A percentile compares a stretch with the other conserved stretches of the same genome.
Evolutionary conservation across 2,888 invertebrate species (phyloP).

Genomic region (Epinotia bilunana): DNA sequence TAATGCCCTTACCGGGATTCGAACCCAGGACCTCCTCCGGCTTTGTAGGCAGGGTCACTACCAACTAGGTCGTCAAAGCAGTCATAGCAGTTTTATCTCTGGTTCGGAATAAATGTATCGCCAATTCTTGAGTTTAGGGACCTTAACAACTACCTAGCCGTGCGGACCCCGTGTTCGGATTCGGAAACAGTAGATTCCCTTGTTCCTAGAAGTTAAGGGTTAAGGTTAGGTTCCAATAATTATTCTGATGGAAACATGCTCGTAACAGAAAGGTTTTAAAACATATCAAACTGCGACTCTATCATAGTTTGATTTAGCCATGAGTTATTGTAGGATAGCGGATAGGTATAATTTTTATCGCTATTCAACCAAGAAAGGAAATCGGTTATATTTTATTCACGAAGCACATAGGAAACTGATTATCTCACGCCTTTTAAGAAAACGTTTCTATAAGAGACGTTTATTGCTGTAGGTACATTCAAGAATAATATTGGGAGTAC

Average conservation of each 20-base stretch:
- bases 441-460: constrained; percentile 2
- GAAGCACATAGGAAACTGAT: constrained; percentile 27
- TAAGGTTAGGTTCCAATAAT: too few species aligned
- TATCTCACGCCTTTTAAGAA: constrained; percentile 30
- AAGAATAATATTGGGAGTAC: neutral
- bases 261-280: neutral
- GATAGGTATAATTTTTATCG: neutral
- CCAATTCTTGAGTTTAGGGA: too few species aligned
- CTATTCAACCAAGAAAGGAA: constrained; percentile 24
- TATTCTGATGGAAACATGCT: neutral
- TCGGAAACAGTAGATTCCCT: too few species aligned
- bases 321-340: constrained; percentile 8
- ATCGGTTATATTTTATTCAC: constrained; percentile 36
- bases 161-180: too few species aligned
- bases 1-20: too few species aligned
- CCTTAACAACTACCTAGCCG: too few species aligned
- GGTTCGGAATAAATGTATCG: too few species aligned
- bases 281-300: constrained; percentile 11
- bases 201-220: too few species aligned
- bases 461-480: neutral
- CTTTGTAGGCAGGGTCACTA: too few species aligned
- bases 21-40: too few species aligned
- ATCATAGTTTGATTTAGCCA: constrained; percentile 6
- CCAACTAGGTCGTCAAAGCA: too few species aligned
- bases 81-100: too few species aligned